phyloP scores from a whole-genome alignment of 2,888 invertebrate genomes.

The Quadriops clusia region DNA sequence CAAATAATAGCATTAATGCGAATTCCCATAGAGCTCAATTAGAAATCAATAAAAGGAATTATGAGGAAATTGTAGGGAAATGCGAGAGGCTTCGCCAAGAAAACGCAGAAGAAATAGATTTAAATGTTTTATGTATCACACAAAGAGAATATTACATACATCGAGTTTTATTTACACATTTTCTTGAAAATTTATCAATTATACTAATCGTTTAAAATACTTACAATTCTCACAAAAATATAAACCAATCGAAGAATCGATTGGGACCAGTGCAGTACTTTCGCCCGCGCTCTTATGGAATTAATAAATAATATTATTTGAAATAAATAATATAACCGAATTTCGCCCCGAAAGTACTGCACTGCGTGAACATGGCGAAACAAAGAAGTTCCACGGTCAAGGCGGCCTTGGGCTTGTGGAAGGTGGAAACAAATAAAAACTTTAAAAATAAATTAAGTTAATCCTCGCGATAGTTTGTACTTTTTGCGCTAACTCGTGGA shows the following conservation, averaged over 20 bases:
- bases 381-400: no score
- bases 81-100: no score
- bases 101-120: constrained; percentile 21
- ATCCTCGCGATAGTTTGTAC: no score
- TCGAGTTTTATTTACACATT: constrained; percentile 28
- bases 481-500: no score
- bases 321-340: constrained; percentile 1
- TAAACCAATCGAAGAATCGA: constrained; percentile 22
- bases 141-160: constrained; percentile 40
- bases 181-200: constrained; percentile 26
- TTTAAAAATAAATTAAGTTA: constrained; percentile 3
- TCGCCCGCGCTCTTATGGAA: background rate
- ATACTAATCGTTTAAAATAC: constrained; percentile 18
- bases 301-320: background rate
- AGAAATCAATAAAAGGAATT: no score
- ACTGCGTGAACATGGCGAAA: background rate
- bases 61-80: no score
- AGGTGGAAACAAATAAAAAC: no score
- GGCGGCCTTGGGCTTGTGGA: no score
- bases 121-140: constrained; percentile 40
- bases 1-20: no score
- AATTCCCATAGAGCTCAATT: no score
- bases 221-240: constrained; percentile 21
- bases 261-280: constrained; percentile 9
- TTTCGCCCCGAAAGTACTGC: background rate